Base-by-base conservation (phyloP, 2,888 invertebrate species). In the Chrysolina haemoptera region DNA sequence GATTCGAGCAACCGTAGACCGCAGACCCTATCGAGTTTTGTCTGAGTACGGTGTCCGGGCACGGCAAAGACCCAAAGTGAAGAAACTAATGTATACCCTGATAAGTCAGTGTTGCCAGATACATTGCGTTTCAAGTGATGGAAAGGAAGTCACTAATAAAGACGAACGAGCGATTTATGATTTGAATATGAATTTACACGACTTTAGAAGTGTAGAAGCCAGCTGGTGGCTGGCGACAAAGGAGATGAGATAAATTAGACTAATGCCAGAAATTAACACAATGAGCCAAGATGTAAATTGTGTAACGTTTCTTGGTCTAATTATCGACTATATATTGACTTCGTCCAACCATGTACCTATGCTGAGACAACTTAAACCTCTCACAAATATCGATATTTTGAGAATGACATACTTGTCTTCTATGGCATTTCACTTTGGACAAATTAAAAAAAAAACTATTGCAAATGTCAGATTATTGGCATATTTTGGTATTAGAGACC, bases 1-100 rank as follows among this genome's bases (percentile, higher is more conserved):
- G 66, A 66, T 46, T 27, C 50, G 48, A 48, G 27, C 11, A 8
- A 62, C 62, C 62, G 35, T 62, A 48, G 65, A 48, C 43, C 66
- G 40, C 35, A 66, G 66, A 66, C 66, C 66, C 27, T 27, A 59
- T 59, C 50, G 50, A 50, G 50, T 50, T 50, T 18, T 18, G 50
- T 50, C 50, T 6, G 63, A 14, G 40, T 48, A 35, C 46, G n/a
- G 62, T 27, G 62, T 22, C 12, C 62, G 35, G 46, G 46, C 46
- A 65, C n/a, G 46, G 46, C 46, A 65, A 65, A 65, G 41, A 65
- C 46, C 65, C 65, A 43, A 62, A 50, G 50, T 18, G 62, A 62
- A 65, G 65, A 20, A 22, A 65, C n/a, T 59, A 59, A 59, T 27
- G 59, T 27, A n/a, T n/a, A n/a, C 16, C 59, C 59, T 59, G 59